phyloP scores from a whole-genome alignment of 2,888 invertebrate species.

The Chloroclystis v-ata region DNA sequence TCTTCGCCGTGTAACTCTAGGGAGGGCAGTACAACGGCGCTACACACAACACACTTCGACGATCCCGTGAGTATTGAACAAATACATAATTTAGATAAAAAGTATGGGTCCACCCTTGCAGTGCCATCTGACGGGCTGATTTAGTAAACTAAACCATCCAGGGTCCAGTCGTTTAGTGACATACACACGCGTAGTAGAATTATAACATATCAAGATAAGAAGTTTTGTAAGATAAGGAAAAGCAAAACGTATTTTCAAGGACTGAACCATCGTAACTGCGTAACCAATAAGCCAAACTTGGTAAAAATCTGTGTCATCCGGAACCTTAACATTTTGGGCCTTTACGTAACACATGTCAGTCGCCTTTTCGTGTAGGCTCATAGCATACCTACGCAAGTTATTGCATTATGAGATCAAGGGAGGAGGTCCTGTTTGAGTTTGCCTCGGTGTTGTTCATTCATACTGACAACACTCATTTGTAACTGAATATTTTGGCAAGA shows the following conservation, averaged over 20 bases:
- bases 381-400: slow-evolving; percentile 26
- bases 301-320: slow-evolving; percentile 12
- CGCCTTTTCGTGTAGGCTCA: slow-evolving; percentile 20
- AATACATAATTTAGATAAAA: background rate
- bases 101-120: no score
- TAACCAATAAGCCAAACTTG: no score
- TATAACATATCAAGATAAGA: no score
- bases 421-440: slow-evolving; percentile 25
- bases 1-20: slow-evolving; percentile 84
- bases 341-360: slow-evolving; percentile 11
- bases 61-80: slow-evolving; percentile 76
- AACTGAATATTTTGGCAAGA: slow-evolving; percentile 52
- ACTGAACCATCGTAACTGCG: background rate
- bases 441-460: slow-evolving; percentile 24
- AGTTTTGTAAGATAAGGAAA: no score
- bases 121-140: no score
- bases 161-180: no score
- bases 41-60: slow-evolving; percentile 80
- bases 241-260: no score
- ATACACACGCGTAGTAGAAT: no score
- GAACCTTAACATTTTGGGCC: slow-evolving; percentile 16
- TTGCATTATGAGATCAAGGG: slow-evolving; percentile 24
- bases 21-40: slow-evolving; percentile 81
- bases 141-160: no score
- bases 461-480: slow-evolving; percentile 45